Conservation (phyloP, 1,140 invertebrate genomes). For the Schlechtendalia chinensis region DNA sequence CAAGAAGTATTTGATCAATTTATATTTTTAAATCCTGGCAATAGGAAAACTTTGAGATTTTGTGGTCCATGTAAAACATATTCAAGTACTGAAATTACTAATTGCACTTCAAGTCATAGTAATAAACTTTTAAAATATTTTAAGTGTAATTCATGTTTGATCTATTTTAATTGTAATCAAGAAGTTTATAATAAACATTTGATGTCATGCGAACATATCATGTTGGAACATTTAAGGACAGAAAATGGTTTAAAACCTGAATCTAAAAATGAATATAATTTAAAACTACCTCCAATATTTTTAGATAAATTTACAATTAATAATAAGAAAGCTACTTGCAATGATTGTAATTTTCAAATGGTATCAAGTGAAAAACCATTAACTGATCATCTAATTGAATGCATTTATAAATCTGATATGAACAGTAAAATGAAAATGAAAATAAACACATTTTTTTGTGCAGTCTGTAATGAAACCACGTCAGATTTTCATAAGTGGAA, state of each 20-base stretch:
- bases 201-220: conserved; percentile 28
- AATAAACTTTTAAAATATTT: conserved; percentile 8
- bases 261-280: neutral
- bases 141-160: conserved; percentile 35
- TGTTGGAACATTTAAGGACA: conserved; percentile 12
- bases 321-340: conserved; percentile 15
- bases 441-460: conserved; percentile 15
- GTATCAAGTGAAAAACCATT: neutral
- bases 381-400: conserved; percentile 13
- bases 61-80: conserved; percentile 27
- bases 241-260: neutral
- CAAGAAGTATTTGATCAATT: conserved; percentile 21
- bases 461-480: neutral
- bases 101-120: neutral
- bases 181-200: conserved; percentile 33
- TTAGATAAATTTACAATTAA: conserved; percentile 23
- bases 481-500: conserved; percentile 24
- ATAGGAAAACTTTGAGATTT: conserved; percentile 4
- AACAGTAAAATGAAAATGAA: neutral
- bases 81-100: neutral
- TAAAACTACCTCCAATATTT: conserved; percentile 28
- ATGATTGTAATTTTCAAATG: conserved; percentile 17
- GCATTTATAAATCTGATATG: conserved; percentile 3
- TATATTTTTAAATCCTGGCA: neutral
- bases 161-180: conserved; percentile 34